Base-by-base conservation (phyloP, 2,888 invertebrate genomes). In the Arctia plantaginis region DNA sequence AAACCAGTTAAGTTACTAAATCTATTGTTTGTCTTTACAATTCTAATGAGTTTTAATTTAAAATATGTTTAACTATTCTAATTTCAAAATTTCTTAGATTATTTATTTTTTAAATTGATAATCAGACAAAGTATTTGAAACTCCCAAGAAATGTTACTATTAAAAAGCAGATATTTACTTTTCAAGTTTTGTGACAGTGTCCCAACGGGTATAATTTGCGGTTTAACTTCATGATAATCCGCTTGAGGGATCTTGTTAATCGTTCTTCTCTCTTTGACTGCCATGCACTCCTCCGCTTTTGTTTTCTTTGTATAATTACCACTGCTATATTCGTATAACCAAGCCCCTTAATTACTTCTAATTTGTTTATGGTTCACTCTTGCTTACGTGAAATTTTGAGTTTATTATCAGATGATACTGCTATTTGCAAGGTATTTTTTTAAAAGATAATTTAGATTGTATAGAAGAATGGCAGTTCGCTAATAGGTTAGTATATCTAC, bases 211-310 rank as follows among this genome's bases (percentile, higher is more conserved):
- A 81, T 86, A 84, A 87, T 85, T 85, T 84, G 74, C 39, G 77
- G 81, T 77, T 86, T 83, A 86, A 81, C 85, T 82, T 75, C 71
- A 76, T 78, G 78, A 80, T 85, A 85, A 86, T 85, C 82, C 72
- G 73, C 73, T 75, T 73, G 80, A 79, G 77, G 81, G 79, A 86
- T 86, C 84, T 86, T 85, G 84, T 87, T 84, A 84, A 81, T 75
- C 74, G 64, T 74, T 79, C 80, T 70, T 82, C 75, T 82, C 83
- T 87, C 83, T 84, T 80, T 85, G 82, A 77, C 78, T 80, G 75
- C n/a, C n/a, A n/a, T n/a, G n/a, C 76, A 77, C 71, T 77, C 72
- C 81, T 84, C 82, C 79, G 73, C 78, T 77, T 78, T 71, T 76
- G 77, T 78, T 77, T 82, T 80, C 78, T 82, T 78, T 77, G 74